phyloP scores from a whole-genome alignment of 2,888 invertebrate species.

The Adela reaumurella region DNA sequence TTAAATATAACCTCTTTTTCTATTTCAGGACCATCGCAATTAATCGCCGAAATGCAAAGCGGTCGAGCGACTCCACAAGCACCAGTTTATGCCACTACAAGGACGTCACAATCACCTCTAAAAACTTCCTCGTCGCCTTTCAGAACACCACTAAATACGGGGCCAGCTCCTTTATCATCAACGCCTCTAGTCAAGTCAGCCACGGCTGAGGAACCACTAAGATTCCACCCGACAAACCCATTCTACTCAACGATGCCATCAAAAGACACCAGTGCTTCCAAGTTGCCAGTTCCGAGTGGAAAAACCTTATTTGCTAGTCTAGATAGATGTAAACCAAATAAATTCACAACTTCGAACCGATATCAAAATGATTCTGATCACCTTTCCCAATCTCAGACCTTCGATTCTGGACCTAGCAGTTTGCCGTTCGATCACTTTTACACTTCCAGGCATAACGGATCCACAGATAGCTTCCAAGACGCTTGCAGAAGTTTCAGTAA shows the following conservation, averaged over 20 bases:
- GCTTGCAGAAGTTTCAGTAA: not conserved
- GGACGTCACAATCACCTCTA: slow-evolving; percentile 30
- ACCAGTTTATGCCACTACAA: slow-evolving; percentile 44
- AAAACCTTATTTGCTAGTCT: slow-evolving; percentile 27
- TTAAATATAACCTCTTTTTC: slow-evolving; percentile 6
- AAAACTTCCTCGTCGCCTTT: slow-evolving; percentile 24
- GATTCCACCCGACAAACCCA: slow-evolving; percentile 47
- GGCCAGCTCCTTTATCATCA: slow-evolving; percentile 31
- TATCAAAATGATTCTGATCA: not conserved
- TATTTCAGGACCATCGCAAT: slow-evolving; percentile 45
- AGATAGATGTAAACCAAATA: slow-evolving; percentile 23
- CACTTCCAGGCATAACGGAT: not conserved
- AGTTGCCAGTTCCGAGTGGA: slow-evolving; percentile 41
- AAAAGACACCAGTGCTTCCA: slow-evolving; percentile 39
- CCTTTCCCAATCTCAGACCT: slow-evolving; percentile 22
- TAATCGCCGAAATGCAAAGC: slow-evolving; percentile 31
- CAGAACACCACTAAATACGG: slow-evolving; percentile 29
- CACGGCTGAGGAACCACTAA: slow-evolving; percentile 27
- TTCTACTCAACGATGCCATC: slow-evolving; percentile 47
- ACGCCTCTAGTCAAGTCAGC: slow-evolving; percentile 33
- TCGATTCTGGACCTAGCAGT: slow-evolving; percentile 27
- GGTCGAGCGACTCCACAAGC: slow-evolving; percentile 36
- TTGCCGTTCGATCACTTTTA: slow-evolving; percentile 15
- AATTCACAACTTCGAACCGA: not conserved
- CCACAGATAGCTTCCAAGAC: not conserved